Evolutionary conservation across 2,797 vertebrate species (phyloP).

Genomic region (Capromys pilorides): DNA sequence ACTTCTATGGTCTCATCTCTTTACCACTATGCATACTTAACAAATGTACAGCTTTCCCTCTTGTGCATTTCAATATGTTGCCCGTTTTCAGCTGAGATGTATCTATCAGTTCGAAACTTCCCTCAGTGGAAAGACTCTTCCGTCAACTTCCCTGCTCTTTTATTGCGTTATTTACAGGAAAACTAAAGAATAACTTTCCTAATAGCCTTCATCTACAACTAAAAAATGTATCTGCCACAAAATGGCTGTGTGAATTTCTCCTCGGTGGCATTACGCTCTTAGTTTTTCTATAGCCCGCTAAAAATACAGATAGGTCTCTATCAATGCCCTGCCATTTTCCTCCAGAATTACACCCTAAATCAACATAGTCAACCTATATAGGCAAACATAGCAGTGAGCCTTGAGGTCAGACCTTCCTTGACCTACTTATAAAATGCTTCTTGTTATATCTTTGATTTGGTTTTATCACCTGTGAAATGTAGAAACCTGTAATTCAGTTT

Average conservation of each 20-base stretch:
- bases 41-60: background rate
- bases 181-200: background rate
- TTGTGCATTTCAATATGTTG: background rate
- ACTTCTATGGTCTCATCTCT: background rate
- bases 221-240: background rate
- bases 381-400: background rate
- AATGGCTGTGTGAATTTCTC: background rate
- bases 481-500: background rate
- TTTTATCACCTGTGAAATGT: slow-evolving; percentile 24
- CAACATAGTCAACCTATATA: background rate
- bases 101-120: background rate
- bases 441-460: background rate
- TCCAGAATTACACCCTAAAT: slow-evolving; percentile 6
- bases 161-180: background rate
- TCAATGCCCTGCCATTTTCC: background rate
- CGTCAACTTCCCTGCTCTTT: background rate
- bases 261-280: background rate
- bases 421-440: background rate
- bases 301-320: background rate
- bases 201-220: background rate
- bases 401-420: background rate
- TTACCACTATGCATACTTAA: background rate
- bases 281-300: background rate
- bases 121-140: background rate
- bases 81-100: background rate